Conservation (phyloP, 2,888 invertebrate species). For the Cantharis flavilabris region DNA sequence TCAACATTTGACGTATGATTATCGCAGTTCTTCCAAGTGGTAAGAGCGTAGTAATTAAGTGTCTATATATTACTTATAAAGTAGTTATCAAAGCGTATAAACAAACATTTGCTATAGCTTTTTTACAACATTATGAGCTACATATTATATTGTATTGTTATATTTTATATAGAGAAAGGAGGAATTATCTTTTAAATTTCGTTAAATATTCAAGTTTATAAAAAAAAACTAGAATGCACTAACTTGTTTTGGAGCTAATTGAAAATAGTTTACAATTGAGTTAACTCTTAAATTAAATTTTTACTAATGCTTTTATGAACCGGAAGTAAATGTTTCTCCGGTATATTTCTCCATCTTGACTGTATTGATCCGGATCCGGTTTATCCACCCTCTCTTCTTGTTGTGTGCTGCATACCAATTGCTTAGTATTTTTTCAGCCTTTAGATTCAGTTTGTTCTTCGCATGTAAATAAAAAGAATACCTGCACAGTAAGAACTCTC, state of each 20-base stretch:
- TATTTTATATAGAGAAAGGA: background rate
- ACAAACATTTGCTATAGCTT: background rate
- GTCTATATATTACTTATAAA: background rate
- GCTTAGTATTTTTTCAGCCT: conserved; percentile 59
- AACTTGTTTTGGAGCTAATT: background rate
- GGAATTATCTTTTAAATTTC: background rate
- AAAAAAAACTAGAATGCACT: background rate
- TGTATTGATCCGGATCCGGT: conserved; percentile 58
- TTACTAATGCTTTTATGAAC: conserved; percentile 11
- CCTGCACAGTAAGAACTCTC: conserved; percentile 50
- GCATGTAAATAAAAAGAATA: conserved; percentile 50
- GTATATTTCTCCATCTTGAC: conserved; percentile 55
- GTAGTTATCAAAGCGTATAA: background rate
- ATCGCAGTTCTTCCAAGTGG: background rate
- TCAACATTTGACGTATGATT: conserved; percentile 11
- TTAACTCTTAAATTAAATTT: background rate
- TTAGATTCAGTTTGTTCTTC: conserved; percentile 25
- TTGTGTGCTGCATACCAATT: conserved; percentile 68
- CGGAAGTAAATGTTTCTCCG: conserved; percentile 51
- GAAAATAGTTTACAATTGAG: background rate
- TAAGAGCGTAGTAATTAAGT: background rate
- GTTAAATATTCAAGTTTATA: background rate
- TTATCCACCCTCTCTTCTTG: conserved; percentile 56
- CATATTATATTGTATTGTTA: background rate
- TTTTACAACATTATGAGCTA: background rate